A percentile compares a stretch with the other conserved stretches of the same genome.
Evolutionary conservation across 2,113 vertebrate species (phyloP).

Genomic region (human (Homo sapiens)): DNA sequence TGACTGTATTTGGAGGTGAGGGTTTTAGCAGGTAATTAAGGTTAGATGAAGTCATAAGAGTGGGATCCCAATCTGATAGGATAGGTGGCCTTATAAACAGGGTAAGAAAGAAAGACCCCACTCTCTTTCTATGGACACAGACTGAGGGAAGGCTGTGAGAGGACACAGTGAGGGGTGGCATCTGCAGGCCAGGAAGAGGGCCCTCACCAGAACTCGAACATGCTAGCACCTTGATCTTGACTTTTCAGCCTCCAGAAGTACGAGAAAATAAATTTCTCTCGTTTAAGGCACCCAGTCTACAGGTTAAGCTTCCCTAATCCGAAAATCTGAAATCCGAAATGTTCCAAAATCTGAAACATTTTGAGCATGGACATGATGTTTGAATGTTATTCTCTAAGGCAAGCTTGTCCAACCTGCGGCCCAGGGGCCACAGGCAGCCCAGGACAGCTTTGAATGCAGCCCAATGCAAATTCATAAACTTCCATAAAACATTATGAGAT

Average conservation of each 20-base stretch:
- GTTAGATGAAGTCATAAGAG: not conserved
- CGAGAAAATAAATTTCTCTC: not conserved
- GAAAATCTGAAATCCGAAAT: not conserved
- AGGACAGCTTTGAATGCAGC: too few relatives aligned
- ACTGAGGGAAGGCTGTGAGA: not conserved
- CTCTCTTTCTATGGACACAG: fast-evolving
- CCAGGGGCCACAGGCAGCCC: too few relatives aligned
- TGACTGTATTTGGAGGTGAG: not conserved
- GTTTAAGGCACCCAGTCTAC: not conserved
- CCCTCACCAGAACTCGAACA: not conserved
- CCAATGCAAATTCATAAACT: too few relatives aligned
- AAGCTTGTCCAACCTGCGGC: too few relatives aligned
- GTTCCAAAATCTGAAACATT: not conserved
- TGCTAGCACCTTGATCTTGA: not conserved
- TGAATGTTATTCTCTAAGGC: too few relatives aligned
- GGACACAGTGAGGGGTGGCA: too few relatives aligned
- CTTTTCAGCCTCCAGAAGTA: not conserved
- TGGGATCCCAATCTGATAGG: not conserved
- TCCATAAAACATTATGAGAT: too few relatives aligned
- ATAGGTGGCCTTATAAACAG: not conserved
- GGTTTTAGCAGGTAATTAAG: not conserved
- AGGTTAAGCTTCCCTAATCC: not conserved
- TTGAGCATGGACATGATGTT: not conserved
- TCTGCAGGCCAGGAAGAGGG: too few relatives aligned
- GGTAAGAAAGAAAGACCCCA: not conserved